A percentile compares a stretch with the other conserved stretches of the same genome.
Evolutionary conservation across 2,113 vertebrate genomes (phyloP).

Genomic region (Petrocephalus zakoni): DNA sequence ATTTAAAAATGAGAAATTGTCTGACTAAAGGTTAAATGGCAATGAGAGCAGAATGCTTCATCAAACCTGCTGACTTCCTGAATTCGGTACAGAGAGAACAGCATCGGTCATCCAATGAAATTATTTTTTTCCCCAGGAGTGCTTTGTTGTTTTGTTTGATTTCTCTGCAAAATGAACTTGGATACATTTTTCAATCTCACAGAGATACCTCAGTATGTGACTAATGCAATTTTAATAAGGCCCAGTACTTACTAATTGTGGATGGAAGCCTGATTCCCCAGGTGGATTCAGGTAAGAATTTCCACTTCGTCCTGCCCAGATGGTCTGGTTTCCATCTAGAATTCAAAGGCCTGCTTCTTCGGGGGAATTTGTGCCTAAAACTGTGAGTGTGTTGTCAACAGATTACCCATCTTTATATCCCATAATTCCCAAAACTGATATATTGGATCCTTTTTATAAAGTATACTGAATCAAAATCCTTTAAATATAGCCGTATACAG

Average conservation of each 20-base stretch:
- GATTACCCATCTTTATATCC: not conserved
- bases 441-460: not conserved
- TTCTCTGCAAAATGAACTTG: not conserved
- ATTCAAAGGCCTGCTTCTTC: not conserved
- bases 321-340: not conserved
- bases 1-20: slow-evolving; percentile 15
- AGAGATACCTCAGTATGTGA: not conserved
- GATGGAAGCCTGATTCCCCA: not conserved
- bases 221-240: not conserved
- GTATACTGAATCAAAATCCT: not conserved
- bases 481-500: not conserved
- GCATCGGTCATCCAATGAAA: slow-evolving; percentile 12
- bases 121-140: not conserved
- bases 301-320: not conserved
- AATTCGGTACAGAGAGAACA: slow-evolving; percentile 9
- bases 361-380: not conserved
- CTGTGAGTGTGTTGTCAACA: not conserved
- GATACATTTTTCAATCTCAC: not conserved
- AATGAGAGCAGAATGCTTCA: slow-evolving; percentile 23
- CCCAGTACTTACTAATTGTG: not conserved
- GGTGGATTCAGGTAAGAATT: not conserved
- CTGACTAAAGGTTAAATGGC: slow-evolving; percentile 22
- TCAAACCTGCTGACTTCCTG: slow-evolving; percentile 17
- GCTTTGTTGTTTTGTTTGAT: not conserved
- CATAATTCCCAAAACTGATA: not conserved